Percentiles rank a stretch among this genome's conserved stretches.
These are phyloP conservation scores for Acleris cristana DNA, from an alignment of 2,888 invertebrate species.

Conservation along the genomic window DNA sequence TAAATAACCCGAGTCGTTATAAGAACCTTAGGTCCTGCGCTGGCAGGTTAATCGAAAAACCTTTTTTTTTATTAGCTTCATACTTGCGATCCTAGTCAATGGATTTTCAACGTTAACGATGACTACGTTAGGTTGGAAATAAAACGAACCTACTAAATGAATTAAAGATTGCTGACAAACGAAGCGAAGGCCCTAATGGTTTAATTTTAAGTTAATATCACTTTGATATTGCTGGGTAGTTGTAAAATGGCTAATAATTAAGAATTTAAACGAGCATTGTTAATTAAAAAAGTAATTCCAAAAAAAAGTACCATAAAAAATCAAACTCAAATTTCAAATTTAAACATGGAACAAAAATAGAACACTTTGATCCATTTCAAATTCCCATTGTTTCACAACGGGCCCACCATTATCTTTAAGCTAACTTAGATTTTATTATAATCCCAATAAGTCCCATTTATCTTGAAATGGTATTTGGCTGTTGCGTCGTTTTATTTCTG, in stretches of 20 bases:
- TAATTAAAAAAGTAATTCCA: not conserved
- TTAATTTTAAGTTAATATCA: no score
- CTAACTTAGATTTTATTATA: slow-evolving; percentile 32
- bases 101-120: not conserved
- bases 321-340: slow-evolving; percentile 22
- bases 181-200: no score
- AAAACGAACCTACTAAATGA: slow-evolving; percentile 2
- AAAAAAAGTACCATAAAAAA: not conserved
- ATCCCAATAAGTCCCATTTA: slow-evolving; percentile 16
- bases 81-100: not conserved
- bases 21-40: slow-evolving; percentile 40
- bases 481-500: slow-evolving; percentile 45
- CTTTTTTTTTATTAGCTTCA: slow-evolving; percentile 32
- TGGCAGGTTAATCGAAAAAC: slow-evolving; percentile 42
- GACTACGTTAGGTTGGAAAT: slow-evolving; percentile 14
- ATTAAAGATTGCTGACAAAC: no score
- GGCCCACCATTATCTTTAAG: slow-evolving; percentile 30
- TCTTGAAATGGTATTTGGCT: not conserved
- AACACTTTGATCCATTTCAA: slow-evolving; percentile 24
- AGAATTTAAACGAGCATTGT: no score
- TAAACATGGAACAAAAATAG: slow-evolving; percentile 24
- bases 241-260: no score
- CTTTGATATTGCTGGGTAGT: no score
- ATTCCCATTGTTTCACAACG: slow-evolving; percentile 33
- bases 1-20: slow-evolving; percentile 38